These are phyloP conservation scores for Drosophila nebulosa DNA, from an alignment of 1,140 invertebrate species.

Conservation along the genomic window DNA sequence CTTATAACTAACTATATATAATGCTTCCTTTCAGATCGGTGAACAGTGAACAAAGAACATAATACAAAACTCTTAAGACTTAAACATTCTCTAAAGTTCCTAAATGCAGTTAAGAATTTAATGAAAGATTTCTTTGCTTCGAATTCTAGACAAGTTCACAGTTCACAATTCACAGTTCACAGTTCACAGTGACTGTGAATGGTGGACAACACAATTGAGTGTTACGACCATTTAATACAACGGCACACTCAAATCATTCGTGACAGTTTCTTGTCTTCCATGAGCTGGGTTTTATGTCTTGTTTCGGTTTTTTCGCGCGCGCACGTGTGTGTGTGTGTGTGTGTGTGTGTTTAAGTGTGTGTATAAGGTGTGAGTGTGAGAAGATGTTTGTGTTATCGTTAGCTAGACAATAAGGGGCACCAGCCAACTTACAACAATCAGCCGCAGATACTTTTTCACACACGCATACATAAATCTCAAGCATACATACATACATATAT, in stretches of 20 bases:
- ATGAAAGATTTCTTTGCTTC: no score
- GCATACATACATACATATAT: slow-evolving; percentile 14
- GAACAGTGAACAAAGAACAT: no score
- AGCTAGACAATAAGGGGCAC: slow-evolving; percentile 49
- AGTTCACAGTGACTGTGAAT: not conserved
- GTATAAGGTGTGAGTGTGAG: slow-evolving; percentile 1
- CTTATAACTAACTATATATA: no score
- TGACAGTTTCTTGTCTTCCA: not conserved
- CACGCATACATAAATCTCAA: slow-evolving; percentile 11
- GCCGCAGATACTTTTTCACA: slow-evolving; percentile 33
- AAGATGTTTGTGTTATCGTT: slow-evolving; percentile 32
- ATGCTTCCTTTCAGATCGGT: no score
- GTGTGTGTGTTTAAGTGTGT: slow-evolving; percentile 41
- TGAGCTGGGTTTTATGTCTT: not conserved
- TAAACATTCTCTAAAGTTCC: no score
- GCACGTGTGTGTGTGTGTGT: slow-evolving; percentile 21
- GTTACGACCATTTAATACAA: not conserved
- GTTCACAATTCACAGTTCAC: no score
- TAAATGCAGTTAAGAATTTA: no score
- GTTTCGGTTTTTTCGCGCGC: not conserved
- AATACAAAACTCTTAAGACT: no score
- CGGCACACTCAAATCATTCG: not conserved
- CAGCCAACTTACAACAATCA: not conserved
- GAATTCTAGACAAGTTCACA: no score
- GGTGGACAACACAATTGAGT: not conserved